These are phyloP conservation scores for Chrysolina oricalcia DNA, from an alignment of 2,888 invertebrate genomes.

Conservation along the genomic window DNA sequence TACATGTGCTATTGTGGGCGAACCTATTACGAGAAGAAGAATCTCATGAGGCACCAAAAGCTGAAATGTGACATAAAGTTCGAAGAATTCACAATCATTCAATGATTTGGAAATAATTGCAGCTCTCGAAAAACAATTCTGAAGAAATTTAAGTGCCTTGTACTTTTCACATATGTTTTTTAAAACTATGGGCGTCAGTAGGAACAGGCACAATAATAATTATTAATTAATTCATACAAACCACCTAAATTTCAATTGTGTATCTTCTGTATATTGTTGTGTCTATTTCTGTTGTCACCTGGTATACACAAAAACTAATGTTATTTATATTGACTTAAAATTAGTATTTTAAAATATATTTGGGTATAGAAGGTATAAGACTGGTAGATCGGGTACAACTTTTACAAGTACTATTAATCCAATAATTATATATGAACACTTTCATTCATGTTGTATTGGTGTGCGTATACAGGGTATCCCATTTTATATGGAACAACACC, in stretches of 20 bases:
- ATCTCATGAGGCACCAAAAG: constrained; percentile 62
- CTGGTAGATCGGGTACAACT: background rate
- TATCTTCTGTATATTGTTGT: background rate
- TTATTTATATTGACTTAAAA: background rate
- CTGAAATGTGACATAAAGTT: constrained; percentile 57
- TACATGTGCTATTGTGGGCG: constrained; percentile 61
- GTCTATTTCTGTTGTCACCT: background rate
- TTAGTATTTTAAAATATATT: background rate
- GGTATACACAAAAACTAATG: background rate
- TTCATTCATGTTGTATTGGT: no score
- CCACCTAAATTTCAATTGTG: background rate
- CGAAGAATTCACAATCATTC: constrained; percentile 47
- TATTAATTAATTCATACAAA: no score
- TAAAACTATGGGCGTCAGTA: background rate
- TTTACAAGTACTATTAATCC: background rate
- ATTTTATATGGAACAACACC: no score
- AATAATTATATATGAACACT: no score
- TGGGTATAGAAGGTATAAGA: background rate
- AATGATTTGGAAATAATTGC: constrained; percentile 7
- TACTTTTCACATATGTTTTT: background rate
- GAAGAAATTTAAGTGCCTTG: background rate
- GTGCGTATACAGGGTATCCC: no score
- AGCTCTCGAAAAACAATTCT: background rate
- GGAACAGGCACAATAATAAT: background rate
- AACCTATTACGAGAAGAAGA: constrained; percentile 64